A percentile compares a stretch with the other conserved stretches of the same genome.
Evolutionary conservation across 2,888 invertebrate species (phyloP).

Genomic region (Nasonia oneida): DNA sequence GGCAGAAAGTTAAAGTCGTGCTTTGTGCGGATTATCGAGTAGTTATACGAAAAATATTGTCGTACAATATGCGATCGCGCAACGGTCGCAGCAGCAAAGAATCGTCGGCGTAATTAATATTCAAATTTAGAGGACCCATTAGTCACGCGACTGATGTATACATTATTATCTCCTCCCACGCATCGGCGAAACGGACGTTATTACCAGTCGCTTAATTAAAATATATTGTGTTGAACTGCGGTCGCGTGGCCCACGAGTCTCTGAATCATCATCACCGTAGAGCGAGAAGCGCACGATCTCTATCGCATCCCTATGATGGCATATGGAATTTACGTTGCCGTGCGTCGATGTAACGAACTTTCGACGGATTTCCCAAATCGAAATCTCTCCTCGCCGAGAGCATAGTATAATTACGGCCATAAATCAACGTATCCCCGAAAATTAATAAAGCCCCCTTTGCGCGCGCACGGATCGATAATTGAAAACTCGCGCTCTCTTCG

Average conservation of each 20-base stretch:
- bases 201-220: conserved; percentile 38
- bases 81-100: not conserved
- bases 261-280: conserved; percentile 5
- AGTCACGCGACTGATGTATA: conserved; percentile 17
- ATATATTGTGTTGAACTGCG: not conserved
- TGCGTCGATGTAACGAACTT: not conserved
- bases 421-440: not conserved
- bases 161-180: not conserved
- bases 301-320: conserved; percentile 6
- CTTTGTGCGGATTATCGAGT: not conserved
- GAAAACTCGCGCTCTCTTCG: conserved; percentile 8
- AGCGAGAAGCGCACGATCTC: not conserved
- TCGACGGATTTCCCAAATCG: not conserved
- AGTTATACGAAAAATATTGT: too few species aligned
- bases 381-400: too few species aligned
- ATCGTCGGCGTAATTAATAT: conserved; percentile 22
- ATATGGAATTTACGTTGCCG: conserved; percentile 40
- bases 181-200: not conserved
- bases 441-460: not conserved
- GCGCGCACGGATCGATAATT: conserved; percentile 1
- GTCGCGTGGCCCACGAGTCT: not conserved
- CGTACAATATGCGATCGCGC: not conserved
- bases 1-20: conserved; percentile 39
- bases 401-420: not conserved
- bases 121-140: conserved; percentile 37